phyloP scores from a whole-genome alignment of 2,888 invertebrate species.

The Anorthoa munda region DNA sequence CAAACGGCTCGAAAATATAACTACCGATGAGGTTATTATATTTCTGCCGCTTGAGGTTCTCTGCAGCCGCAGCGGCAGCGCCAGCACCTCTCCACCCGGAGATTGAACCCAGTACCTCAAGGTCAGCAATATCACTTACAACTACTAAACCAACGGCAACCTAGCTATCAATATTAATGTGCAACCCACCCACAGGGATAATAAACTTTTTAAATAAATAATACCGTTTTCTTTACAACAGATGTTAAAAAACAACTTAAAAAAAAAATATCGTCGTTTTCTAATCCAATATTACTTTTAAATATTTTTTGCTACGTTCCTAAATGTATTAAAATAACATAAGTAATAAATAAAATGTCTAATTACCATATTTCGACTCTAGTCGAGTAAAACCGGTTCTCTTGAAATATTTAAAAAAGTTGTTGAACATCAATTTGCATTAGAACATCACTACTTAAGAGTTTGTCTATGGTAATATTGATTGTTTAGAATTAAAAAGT shows the following conservation, averaged over 20 bases:
- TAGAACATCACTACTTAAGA: slow-evolving; percentile 28
- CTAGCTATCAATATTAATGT: neutral
- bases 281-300: slow-evolving; percentile 29
- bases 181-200: neutral
- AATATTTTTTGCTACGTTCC: slow-evolving; percentile 48
- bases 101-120: neutral
- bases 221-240: neutral
- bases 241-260: slow-evolving; percentile 10
- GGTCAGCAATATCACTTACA: neutral
- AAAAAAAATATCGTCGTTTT: slow-evolving; percentile 12
- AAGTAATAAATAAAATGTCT: slow-evolving; percentile 56
- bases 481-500: slow-evolving; percentile 14
- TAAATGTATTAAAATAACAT: slow-evolving; percentile 55
- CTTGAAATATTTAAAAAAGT: slow-evolving; percentile 37
- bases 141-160: neutral
- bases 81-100: too few relatives aligned
- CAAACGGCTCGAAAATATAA: too few relatives aligned
- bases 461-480: slow-evolving; percentile 15
- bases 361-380: slow-evolving; percentile 54
- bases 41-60: too few relatives aligned
- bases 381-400: slow-evolving; percentile 35
- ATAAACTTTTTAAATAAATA: neutral
- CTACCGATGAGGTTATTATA: too few relatives aligned
- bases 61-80: too few relatives aligned
- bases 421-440: slow-evolving; percentile 51